These are phyloP conservation scores for Zapus hudsonius DNA, from an alignment of 2,113 vertebrate species.

Conservation along the genomic window DNA sequence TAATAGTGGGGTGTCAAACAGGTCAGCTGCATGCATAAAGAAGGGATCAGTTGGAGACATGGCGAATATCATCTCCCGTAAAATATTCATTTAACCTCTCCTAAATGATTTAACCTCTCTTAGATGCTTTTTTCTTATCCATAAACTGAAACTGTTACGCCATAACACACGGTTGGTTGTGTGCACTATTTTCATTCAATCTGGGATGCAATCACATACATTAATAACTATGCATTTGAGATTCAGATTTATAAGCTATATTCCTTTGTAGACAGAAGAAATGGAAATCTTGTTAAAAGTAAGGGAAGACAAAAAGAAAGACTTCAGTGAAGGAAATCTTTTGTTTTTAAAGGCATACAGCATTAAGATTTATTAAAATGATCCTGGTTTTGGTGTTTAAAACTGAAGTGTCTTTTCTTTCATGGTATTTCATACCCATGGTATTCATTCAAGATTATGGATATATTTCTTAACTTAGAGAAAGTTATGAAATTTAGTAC, in stretches of 20 bases:
- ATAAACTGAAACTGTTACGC: background rate
- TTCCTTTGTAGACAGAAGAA: background rate
- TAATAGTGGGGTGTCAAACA: background rate
- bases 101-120: background rate
- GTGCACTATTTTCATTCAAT: background rate
- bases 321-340: background rate
- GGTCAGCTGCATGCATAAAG: background rate
- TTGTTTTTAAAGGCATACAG: background rate
- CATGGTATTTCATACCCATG: background rate
- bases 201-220: background rate
- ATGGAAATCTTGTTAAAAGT: background rate
- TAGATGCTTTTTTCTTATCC: background rate
- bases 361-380: conserved; percentile 24
- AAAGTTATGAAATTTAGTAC: conserved; percentile 13
- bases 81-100: background rate
- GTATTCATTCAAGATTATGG: background rate
- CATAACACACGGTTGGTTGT: background rate
- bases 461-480: conserved; percentile 45
- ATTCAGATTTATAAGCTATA: background rate
- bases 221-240: background rate
- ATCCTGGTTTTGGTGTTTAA: background rate
- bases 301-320: background rate
- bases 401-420: background rate
- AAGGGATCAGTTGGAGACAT: background rate
- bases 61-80: no score